Base-by-base conservation (phyloP, 2,888 invertebrate species). In the Eristalis arbustorum region DNA sequence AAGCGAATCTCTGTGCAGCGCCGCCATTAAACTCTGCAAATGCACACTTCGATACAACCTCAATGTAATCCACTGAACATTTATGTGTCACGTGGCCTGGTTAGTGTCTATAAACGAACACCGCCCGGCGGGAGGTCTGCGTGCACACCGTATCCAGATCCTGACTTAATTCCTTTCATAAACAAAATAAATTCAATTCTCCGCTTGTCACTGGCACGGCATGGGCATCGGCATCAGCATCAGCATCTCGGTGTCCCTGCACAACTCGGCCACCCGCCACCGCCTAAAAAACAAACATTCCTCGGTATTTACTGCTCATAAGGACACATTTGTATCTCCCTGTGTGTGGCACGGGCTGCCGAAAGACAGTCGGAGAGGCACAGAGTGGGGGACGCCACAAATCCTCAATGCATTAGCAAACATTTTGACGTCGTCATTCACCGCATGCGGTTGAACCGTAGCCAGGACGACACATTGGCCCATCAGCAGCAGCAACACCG, bases 341-440 rank as follows among this genome's bases (percentile, higher is more conserved):
- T 56, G 31, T 22, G 25, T 18, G 57, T 6, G 57, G 13, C 25
- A 18, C 1, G 42, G 42, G 42, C 14, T 42, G 14, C 4, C 40
- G 40, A 42, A 31, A 31, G 37, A 37, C 13, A 37, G 37, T 13
- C 13, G 2, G 13, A 57, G 23, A 10, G 64, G 5, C 37, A 31
- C 31, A 31, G 31, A 1, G 8, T 31, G 31, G 22, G 18, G 8
- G 28, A 49, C 59, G 61, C 66, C 68, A 78, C 83, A 87, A 87
- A 83, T 87, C 75, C 78, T 79, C 83, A 67, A 87, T 87, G 75
- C 79, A 79, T 83, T 83, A 79, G 83, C 87, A 78, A 83, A 87
- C 83, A 87, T 87, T 87, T 87, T 87, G 87, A 87, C 78, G 83
- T 79, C 83, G 87, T 87, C 87, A 83, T 87, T 78, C 78, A 83